These are phyloP conservation scores for Lepus timidus DNA, from an alignment of 2,113 vertebrate species.

Conservation along the genomic window DNA sequence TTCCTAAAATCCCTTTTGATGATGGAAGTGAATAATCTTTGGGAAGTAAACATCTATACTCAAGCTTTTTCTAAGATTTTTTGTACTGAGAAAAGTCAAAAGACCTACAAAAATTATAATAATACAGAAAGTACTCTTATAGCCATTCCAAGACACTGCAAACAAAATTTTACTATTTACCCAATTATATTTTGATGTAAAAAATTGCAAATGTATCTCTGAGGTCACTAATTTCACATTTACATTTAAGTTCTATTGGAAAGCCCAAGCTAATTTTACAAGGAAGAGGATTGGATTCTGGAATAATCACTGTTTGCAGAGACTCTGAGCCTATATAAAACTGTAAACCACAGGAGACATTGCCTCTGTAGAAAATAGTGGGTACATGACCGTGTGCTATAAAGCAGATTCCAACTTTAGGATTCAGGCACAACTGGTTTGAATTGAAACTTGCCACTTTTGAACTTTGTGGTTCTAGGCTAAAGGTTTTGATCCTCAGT, in stretches of 20 bases:
- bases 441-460: not conserved
- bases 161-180: conserved; percentile 2
- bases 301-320: not conserved
- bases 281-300: not conserved
- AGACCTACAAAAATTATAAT: not conserved
- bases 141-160: not conserved
- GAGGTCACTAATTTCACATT: conserved; percentile 39
- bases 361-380: not conserved
- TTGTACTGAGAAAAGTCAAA: not conserved
- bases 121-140: not conserved
- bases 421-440: not conserved
- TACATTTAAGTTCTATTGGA: conserved; percentile 46
- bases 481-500: not conserved
- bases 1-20: not conserved
- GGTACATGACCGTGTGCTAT: accelerated
- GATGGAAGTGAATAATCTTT: not conserved
- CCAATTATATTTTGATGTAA: conserved; percentile 8
- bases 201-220: conserved; percentile 30
- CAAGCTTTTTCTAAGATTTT: not conserved
- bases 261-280: not conserved
- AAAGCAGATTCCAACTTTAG: not conserved
- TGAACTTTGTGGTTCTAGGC: not conserved
- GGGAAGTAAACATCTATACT: not conserved
- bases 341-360: not conserved
- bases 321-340: not conserved